Conservation (phyloP, 1,140 invertebrate species). For the Caerostris darwini region DNA sequence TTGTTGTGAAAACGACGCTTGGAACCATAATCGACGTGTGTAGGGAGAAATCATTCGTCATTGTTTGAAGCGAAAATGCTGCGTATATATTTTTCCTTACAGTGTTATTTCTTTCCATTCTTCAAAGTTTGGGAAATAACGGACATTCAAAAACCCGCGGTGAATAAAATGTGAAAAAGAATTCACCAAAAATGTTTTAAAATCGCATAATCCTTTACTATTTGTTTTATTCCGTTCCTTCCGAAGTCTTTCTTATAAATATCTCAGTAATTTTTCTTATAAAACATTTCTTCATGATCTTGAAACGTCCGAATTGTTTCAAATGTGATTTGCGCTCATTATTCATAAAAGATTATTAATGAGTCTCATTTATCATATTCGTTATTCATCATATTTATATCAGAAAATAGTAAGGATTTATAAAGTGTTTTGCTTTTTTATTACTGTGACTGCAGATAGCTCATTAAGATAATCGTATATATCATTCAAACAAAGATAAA, state of each 20-base stretch:
- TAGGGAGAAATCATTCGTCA: conserved; percentile 26
- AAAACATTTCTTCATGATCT: not conserved
- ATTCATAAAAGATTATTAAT: no score
- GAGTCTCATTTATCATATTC: no score
- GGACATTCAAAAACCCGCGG: not conserved
- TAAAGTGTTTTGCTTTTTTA: no score
- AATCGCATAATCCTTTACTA: not conserved
- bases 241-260: not conserved
- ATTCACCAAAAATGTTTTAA: not conserved
- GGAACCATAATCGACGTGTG: conserved; percentile 6
- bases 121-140: not conserved
- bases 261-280: not conserved
- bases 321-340: no score
- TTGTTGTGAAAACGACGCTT: conserved; percentile 26
- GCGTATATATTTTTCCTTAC: not conserved
- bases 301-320: not conserved
- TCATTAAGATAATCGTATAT: no score
- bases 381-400: no score
- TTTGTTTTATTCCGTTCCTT: not conserved
- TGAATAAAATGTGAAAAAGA: not conserved
- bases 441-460: no score
- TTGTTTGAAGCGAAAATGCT: conserved; percentile 24
- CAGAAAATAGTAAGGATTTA: no score
- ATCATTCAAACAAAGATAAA: no score
- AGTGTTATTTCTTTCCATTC: not conserved